Evolutionary conservation across 2,797 vertebrate species (phyloP).

Genomic region (Sarcoramphus papa): DNA sequence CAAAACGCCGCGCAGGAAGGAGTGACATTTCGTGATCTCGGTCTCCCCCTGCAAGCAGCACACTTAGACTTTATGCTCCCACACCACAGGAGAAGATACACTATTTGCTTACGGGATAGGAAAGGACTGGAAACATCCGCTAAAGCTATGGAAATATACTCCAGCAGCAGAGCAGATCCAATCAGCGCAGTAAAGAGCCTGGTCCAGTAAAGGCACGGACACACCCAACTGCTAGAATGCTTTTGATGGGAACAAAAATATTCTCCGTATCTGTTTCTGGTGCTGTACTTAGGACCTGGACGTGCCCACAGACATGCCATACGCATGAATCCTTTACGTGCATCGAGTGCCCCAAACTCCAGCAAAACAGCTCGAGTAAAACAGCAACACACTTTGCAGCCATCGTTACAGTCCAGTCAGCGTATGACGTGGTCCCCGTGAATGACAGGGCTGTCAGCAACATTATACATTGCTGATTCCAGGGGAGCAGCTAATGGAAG

Average conservation of each 20-base stretch:
- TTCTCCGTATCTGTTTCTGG: rapidly evolving
- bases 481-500: rapidly evolving
- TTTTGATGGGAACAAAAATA: neutral
- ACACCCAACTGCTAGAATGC: rapidly evolving
- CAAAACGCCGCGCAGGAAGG: neutral
- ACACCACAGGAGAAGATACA: neutral
- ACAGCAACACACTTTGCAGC: rapidly evolving
- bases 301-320: rapidly evolving
- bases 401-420: rapidly evolving
- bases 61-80: too few relatives aligned
- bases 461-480: rapidly evolving
- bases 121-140: rapidly evolving
- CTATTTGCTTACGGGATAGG: neutral
- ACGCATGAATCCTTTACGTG: rapidly evolving
- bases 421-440: rapidly evolving
- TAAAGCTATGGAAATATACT: rapidly evolving
- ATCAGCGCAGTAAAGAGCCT: neutral
- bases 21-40: rapidly evolving
- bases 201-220: neutral
- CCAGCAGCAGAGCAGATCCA: neutral
- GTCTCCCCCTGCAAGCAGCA: neutral
- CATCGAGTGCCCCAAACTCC: rapidly evolving
- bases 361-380: too few relatives aligned
- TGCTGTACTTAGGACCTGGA: neutral
- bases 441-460: rapidly evolving